phyloP scores from a whole-genome alignment of 30 jellyfish, hydroid and myxozoan genomes.

The Turritopsis dohrnii region DNA sequence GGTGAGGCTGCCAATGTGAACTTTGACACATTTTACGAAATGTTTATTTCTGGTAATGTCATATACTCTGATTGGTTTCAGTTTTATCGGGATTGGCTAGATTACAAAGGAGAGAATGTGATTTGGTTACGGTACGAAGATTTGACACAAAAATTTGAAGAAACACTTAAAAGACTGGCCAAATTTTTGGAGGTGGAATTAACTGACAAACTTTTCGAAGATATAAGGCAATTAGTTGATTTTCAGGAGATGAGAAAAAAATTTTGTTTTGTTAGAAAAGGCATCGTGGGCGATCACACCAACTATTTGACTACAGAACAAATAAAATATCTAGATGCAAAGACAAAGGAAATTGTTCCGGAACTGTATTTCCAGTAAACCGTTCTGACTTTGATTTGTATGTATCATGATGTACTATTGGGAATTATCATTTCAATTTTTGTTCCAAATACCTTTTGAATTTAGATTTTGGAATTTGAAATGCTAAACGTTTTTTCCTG shows the following conservation, averaged over 20 bases:
- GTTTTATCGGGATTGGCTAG: conserved; percentile 4
- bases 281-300: neutral
- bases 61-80: conserved; percentile 1
- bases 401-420: too few species aligned
- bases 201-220: neutral
- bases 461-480: too few species aligned
- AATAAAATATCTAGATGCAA: neutral
- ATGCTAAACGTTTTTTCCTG: too few species aligned
- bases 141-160: neutral
- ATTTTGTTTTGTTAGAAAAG: neutral
- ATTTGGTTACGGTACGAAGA: conserved; percentile 1
- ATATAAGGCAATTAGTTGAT: neutral
- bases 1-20: neutral
- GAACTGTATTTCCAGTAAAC: too few species aligned
- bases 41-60: neutral
- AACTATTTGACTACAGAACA: neutral
- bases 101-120: neutral
- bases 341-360: neutral
- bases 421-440: too few species aligned
- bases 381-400: too few species aligned
- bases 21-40: neutral
- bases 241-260: neutral
- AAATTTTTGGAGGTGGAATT: neutral
- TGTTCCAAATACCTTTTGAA: too few species aligned
- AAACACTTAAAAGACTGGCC: neutral